Base-by-base conservation (phyloP, 2,888 invertebrate species). In the Epistrophe eligans region DNA sequence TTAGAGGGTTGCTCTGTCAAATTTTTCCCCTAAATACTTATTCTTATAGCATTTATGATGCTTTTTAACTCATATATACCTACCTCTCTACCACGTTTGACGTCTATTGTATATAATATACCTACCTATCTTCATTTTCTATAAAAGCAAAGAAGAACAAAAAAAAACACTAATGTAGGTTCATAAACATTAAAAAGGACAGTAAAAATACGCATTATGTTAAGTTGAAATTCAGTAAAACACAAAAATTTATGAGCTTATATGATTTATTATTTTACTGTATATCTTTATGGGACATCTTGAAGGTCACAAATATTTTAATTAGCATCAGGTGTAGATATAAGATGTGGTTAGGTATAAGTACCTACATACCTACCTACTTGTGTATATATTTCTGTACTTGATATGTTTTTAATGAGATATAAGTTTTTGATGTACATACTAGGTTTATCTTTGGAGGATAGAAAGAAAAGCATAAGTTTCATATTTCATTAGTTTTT, bases 251-350 rank as follows among this genome's bases (percentile, higher is more conserved):
- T 62, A 62, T 62, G 43, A 19, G 43, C 24, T 24, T 0, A 15
- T 19, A 43, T 62, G 24, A 62, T 62, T 62, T 58, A 58, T 58
- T 58, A 40, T 60, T 19, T 62, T 24, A 9, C 40, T 15, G 24
- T 62, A 43, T 24, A 24, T 24, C 62, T 62, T 62, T 40, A 40
- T 60, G 38, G 15, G 17, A 9, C 9, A 24, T 24, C 24, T 24
- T 5, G 43, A 24, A 43, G 62, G 43, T 62, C 62, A 62, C 40
- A 43, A 62, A 43, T 17, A 17, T 15, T 62, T 62, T 43, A 62
- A 62, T 62, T 43, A 62, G 15, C 62, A 62, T 62, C 62, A 40
- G 62, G 19, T 43, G 62, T 24, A 50, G 50, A 11, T 19, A 50
- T 19, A 50, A 50, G 19, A 50, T 55, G 24, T 15, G 2, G 8